These are phyloP conservation scores for Drosophila anceps DNA, from an alignment of 2,888 invertebrate species.

Conservation along the genomic window DNA sequence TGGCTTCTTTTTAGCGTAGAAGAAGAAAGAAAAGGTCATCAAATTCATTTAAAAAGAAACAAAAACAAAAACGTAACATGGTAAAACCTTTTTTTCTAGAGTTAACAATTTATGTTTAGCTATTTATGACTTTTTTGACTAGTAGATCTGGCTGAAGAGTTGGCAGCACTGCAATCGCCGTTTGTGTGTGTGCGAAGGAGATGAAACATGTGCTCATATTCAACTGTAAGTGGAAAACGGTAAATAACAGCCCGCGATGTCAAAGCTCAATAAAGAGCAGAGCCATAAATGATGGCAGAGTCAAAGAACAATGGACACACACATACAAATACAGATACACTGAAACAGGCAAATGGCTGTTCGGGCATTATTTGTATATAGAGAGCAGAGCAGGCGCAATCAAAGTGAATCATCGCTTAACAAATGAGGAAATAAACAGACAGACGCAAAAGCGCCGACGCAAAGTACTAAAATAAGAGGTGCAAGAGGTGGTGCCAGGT, in stretches of 20 bases:
- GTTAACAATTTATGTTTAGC: too few species aligned
- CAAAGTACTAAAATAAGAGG: constrained; percentile 39
- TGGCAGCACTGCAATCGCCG: too few species aligned
- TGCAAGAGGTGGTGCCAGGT: constrained; percentile 30
- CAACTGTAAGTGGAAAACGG: constrained; percentile 36
- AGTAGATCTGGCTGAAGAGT: too few species aligned
- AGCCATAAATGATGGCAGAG: constrained; percentile 49
- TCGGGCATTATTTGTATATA: constrained; percentile 9
- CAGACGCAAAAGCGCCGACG: constrained; percentile 46
- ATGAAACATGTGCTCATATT: constrained; percentile 1
- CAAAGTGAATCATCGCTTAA: constrained; percentile 75
- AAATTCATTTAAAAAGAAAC: too few species aligned
- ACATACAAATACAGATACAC: background rate
- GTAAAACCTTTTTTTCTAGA: too few species aligned
- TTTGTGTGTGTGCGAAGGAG: background rate
- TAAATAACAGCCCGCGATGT: constrained; percentile 41
- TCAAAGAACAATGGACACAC: constrained; percentile 54
- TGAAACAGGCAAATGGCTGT: constrained; percentile 20
- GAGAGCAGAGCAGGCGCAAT: constrained; percentile 30
- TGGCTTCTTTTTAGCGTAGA: too few species aligned
- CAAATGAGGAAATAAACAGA: constrained; percentile 54
- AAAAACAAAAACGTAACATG: too few species aligned
- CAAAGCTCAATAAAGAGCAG: constrained; percentile 32
- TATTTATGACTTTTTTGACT: too few species aligned
- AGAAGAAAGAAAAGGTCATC: too few species aligned